phyloP scores from a whole-genome alignment of 2,888 invertebrate species.

The Drosophila falleni region DNA sequence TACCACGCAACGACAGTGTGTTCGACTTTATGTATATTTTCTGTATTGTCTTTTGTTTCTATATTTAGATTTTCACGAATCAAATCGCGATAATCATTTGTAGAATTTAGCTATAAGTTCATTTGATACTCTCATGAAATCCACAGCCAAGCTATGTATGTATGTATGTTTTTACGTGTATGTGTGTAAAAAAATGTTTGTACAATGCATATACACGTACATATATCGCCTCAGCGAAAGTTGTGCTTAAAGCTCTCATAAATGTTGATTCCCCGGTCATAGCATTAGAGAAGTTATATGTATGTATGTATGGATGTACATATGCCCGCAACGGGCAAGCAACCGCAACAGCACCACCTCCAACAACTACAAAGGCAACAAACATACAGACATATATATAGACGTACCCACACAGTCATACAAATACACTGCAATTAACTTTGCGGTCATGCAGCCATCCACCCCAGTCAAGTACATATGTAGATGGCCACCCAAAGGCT shows the following conservation, averaged over 20 bases:
- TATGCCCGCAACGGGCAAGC: slow-evolving; percentile 57
- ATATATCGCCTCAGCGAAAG: slow-evolving; percentile 53
- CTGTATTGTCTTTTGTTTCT: slow-evolving; percentile 7
- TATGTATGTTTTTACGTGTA: not conserved
- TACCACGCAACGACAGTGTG: slow-evolving; percentile 6
- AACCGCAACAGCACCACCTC: slow-evolving; percentile 48
- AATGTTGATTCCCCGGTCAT: slow-evolving; percentile 73
- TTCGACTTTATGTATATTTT: not conserved
- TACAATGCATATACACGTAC: slow-evolving; percentile 1
- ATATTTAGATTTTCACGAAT: slow-evolving; percentile 4
- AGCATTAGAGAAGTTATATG: slow-evolving; percentile 76
- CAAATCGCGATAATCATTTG: slow-evolving; percentile 1
- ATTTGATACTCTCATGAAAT: slow-evolving; percentile 2
- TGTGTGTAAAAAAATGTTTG: not conserved
- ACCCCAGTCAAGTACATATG: slow-evolving; percentile 5
- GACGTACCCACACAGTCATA: not conserved
- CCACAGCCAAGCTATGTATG: no score
- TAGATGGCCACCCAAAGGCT: slow-evolving; percentile 43
- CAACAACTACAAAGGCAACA: slow-evolving; percentile 27
- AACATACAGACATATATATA: slow-evolving; percentile 12
- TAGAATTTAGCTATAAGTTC: not conserved
- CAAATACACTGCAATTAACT: slow-evolving; percentile 72
- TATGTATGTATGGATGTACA: slow-evolving; percentile 9
- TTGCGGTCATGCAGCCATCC: slow-evolving; percentile 60
- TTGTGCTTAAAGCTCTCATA: slow-evolving; percentile 52